Conservation (phyloP, 2,797 vertebrate species). For the Dryobates pubescens region DNA sequence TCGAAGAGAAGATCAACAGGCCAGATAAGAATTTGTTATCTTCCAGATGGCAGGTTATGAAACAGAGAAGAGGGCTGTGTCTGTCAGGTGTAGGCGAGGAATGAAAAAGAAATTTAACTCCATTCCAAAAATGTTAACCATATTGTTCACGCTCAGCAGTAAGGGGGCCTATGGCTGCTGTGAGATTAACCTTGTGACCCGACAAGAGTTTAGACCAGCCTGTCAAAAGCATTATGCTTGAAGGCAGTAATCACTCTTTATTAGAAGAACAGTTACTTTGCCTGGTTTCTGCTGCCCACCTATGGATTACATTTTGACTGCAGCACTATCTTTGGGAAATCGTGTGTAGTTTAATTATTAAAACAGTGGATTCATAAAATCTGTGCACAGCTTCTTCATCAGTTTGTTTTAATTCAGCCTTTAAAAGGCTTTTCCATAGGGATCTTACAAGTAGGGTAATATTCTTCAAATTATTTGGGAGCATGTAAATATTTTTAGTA, state of each 20-base stretch:
- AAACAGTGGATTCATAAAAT: not conserved
- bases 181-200: slow-evolving; percentile 64
- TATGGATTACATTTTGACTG: slow-evolving; percentile 34
- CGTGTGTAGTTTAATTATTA: slow-evolving; percentile 48
- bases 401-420: not conserved
- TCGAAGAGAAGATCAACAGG: not conserved
- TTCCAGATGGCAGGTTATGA: slow-evolving; percentile 64
- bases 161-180: slow-evolving; percentile 49
- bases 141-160: slow-evolving; percentile 56
- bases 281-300: slow-evolving; percentile 43
- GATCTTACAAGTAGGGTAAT: not conserved
- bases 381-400: not conserved
- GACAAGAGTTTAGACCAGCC: slow-evolving; percentile 59
- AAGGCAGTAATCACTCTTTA: slow-evolving; percentile 28
- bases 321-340: slow-evolving; percentile 67
- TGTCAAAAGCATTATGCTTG: slow-evolving; percentile 49
- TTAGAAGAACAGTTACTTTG: slow-evolving; percentile 37
- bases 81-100: slow-evolving; percentile 50
- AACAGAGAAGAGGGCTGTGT: not conserved
- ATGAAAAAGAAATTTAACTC: slow-evolving; percentile 60
- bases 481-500: not conserved
- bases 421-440: not conserved
- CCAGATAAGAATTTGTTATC: slow-evolving; percentile 56
- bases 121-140: slow-evolving; percentile 57
- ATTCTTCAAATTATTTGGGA: not conserved